These are phyloP conservation scores for Pelagia noctiluca DNA, from an alignment of 30 jellyfish, hydroid and myxozoan species.

Conservation along the genomic window DNA sequence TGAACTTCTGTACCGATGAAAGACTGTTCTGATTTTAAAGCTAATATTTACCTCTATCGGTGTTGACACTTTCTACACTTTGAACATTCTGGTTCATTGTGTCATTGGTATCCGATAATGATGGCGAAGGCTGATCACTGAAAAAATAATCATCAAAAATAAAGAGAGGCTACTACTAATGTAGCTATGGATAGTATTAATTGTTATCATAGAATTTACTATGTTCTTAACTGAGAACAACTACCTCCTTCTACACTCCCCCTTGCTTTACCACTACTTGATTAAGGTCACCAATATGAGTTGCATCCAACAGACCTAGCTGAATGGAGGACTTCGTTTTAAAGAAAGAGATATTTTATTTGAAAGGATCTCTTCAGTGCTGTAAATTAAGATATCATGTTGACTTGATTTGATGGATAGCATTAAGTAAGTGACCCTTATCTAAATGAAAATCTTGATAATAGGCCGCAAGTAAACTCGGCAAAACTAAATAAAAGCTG, in stretches of 20 bases:
- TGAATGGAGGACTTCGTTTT: no score
- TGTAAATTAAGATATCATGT: no score
- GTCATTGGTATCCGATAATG: slow-evolving; percentile 35
- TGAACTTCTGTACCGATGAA: no score
- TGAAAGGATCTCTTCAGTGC: no score
- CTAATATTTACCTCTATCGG: slow-evolving; percentile 29
- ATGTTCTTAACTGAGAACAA: not conserved
- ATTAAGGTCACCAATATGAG: no score
- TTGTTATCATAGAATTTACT: not conserved
- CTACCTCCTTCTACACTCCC: not conserved
- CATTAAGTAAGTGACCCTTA: no score
- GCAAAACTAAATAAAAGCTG: not conserved
- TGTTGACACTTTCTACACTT: not conserved
- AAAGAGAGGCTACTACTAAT: not conserved
- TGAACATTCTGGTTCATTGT: not conserved
- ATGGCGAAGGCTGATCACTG: slow-evolving; percentile 60
- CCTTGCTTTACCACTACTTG: no score
- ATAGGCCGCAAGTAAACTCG: not conserved
- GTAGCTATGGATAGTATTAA: not conserved
- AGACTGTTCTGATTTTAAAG: no score
- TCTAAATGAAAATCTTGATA: no score
- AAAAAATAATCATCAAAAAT: not conserved
- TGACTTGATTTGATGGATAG: no score
- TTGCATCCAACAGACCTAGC: no score
- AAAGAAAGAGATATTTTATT: no score